These are phyloP conservation scores for Smittia aterrima DNA, from an alignment of 2,888 invertebrate species.

Conservation along the genomic window DNA sequence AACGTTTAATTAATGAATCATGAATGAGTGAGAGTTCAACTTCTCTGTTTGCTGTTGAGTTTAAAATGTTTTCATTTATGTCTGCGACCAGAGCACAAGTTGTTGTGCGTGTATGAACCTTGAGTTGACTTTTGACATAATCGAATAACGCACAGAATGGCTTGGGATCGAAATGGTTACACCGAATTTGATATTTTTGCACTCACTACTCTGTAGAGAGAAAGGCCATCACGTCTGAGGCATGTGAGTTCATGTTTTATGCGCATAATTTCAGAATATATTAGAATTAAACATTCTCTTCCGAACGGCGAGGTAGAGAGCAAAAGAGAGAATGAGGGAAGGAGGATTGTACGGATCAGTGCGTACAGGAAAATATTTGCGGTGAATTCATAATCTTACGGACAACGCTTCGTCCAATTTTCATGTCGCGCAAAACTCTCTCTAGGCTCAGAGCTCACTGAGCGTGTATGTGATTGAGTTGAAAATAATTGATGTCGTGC, in stretches of 20 bases:
- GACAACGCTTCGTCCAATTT: not conserved
- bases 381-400: not conserved
- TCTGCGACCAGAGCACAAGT: not conserved
- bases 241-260: slow-evolving; percentile 20
- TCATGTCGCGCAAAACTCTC: not conserved
- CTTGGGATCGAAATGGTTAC: not conserved
- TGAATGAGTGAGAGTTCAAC: not conserved
- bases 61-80: not conserved
- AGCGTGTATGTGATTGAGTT: slow-evolving; percentile 14
- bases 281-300: not conserved
- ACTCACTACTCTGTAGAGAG: not conserved
- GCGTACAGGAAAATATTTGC: not conserved
- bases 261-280: slow-evolving; percentile 27
- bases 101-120: not conserved
- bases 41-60: not conserved
- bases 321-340: not conserved
- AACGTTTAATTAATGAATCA: not conserved
- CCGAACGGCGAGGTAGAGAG: not conserved
- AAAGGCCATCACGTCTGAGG: slow-evolving; percentile 12
- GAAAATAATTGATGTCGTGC: slow-evolving; percentile 39
- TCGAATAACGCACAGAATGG: not conserved
- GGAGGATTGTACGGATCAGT: not conserved
- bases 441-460: not conserved
- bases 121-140: not conserved
- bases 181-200: not conserved